Evolutionary conservation across 1,140 invertebrate genomes (phyloP).

Genomic region (Anadara kagoshimensis): DNA sequence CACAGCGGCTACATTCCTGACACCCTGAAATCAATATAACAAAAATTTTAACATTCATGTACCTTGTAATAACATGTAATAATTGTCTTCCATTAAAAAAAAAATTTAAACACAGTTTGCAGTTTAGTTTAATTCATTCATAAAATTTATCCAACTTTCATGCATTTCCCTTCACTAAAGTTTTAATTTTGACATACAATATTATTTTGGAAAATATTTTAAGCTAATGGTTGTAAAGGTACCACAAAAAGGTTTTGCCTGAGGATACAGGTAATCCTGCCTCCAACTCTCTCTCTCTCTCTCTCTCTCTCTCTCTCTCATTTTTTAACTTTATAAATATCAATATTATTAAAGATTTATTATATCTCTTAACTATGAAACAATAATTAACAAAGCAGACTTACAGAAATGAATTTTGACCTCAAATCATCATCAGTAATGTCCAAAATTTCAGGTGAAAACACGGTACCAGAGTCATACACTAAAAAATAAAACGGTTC

Average conservation of each 20-base stretch:
- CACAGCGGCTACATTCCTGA: slow-evolving; percentile 94
- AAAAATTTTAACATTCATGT: neutral
- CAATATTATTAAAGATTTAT: neutral
- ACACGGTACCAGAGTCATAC: slow-evolving; percentile 98
- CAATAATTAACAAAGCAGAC: no score
- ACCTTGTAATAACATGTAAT: neutral
- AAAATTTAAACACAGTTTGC: no score
- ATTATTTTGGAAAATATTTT: no score
- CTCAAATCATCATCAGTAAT: slow-evolving; percentile 97
- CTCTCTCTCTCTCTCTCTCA: no score
- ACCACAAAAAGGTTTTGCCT: no score
- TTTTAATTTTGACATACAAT: no score
- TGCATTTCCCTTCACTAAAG: no score
- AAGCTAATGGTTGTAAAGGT: no score
- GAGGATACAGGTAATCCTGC: no score
- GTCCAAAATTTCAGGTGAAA: slow-evolving; percentile 96
- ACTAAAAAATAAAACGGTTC: slow-evolving; percentile 77
- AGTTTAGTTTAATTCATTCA: no score
- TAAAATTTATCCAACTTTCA: no score
- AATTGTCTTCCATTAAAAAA: neutral
- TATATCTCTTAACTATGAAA: neutral
- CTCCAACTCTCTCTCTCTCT: no score
- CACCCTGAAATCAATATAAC: slow-evolving; percentile 78
- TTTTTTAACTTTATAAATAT: neutral
- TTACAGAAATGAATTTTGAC: slow-evolving; percentile 87